Evolutionary conservation across 1,140 invertebrate species (phyloP).

Genomic region (Globodera ellingtonae): DNA sequence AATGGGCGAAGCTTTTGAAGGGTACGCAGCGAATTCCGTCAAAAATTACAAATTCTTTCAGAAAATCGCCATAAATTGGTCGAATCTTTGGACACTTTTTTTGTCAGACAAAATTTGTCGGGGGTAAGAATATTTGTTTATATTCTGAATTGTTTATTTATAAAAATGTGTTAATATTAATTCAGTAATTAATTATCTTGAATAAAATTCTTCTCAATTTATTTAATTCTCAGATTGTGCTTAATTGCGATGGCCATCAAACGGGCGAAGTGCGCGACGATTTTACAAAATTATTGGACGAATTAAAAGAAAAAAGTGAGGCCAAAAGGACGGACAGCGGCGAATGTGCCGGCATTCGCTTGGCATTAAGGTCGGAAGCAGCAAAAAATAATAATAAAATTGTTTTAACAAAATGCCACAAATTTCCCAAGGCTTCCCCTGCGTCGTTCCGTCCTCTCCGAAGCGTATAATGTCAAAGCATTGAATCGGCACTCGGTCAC

Average conservation of each 20-base stretch:
- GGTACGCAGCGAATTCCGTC: background rate
- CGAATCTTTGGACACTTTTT: conserved; percentile 10
- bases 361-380: background rate
- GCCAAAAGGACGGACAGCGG: background rate
- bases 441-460: background rate
- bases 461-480: background rate
- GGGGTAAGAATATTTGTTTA: conserved; percentile 2
- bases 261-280: background rate
- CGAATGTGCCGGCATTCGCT: background rate
- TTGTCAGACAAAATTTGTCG: background rate
- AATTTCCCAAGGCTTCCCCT: background rate
- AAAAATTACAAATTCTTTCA: background rate
- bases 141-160: too few species aligned
- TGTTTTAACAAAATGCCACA: background rate
- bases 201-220: background rate
- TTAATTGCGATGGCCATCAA: conserved; percentile 5
- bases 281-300: background rate
- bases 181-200: background rate
- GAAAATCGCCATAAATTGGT: background rate
- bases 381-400: too few species aligned
- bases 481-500: background rate
- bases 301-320: background rate
- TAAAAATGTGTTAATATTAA: background rate
- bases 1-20: background rate
- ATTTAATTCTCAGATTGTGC: conserved; percentile 13